Base-by-base conservation (phyloP, 2,113 vertebrate species). In the Speoplatyrhinus poulsoni region DNA sequence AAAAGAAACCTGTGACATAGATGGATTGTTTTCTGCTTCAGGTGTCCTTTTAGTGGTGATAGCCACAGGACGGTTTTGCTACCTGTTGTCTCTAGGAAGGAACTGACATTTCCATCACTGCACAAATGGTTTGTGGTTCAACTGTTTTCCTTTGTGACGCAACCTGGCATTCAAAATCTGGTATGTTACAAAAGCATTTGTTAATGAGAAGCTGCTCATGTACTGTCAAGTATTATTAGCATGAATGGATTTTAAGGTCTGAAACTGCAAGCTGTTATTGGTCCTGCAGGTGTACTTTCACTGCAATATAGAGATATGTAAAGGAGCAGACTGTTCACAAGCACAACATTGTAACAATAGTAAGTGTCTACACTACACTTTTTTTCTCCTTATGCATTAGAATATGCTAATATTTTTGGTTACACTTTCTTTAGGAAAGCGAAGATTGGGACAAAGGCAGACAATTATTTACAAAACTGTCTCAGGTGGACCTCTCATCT, bases 41-140 rank as follows among this genome's bases (percentile, higher is more conserved):
- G 93, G 53, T 94, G 92, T 47, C 91, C 91, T 56, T 92, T 85
- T 7, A 0, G 63, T 13, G 89, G 89, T 10, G 91, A 94, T 48
- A 89, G 86, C 60, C 91, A 88, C 17, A 72, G 13, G 65, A 89
- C 91, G 1, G 68, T 84, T 55, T 60, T 90, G 48, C 59, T 90
- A 8, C 67, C 87, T 1, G 59, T 70, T 0, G 62, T 48, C 6
- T 56, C 57, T 60, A 70, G 60, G 1, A 62, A 72, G 0, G 61
- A 63, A 11, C 33, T 87, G 2, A 75, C 2, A 0, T 83, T 91
- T 55, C 91, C 91, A 0, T 85, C 85, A 52, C 85, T 91, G 65
- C 75, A 91, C 68, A 91, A 88, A 33, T 53, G 76, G 60, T 93
- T 95, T 53, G 81, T 69, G 63, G 65, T 94, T 36, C 80, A 80